These are phyloP conservation scores for Pseudomugil gertrudae DNA, from an alignment of 2,797 vertebrate genomes.

Conservation along the genomic window DNA sequence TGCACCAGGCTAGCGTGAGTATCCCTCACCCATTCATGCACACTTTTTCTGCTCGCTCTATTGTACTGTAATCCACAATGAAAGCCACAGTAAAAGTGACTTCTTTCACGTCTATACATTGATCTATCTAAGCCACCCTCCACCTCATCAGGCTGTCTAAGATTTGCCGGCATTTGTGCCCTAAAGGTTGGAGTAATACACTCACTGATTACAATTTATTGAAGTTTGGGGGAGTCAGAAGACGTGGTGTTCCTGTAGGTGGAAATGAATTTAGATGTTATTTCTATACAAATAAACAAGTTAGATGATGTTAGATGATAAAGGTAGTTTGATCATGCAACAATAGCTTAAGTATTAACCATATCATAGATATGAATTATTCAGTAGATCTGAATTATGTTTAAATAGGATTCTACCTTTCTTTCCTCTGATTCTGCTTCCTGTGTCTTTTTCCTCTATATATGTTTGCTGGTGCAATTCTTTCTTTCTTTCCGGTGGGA, in stretches of 20 bases:
- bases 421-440: slow-evolving; percentile 13
- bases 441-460: slow-evolving; percentile 13
- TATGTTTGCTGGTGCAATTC: slow-evolving; percentile 42
- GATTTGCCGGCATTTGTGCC: slow-evolving; percentile 16
- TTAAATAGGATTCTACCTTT: slow-evolving; percentile 8
- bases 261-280: neutral
- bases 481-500: slow-evolving; percentile 58
- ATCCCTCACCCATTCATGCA: slow-evolving; percentile 56
- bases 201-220: slow-evolving; percentile 13
- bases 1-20: slow-evolving; percentile 95
- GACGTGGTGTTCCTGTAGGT: neutral
- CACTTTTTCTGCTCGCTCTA: slow-evolving; percentile 10
- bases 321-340: too few relatives aligned
- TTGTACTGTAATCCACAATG: slow-evolving; percentile 25
- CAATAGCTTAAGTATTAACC: too few relatives aligned
- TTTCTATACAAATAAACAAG: neutral
- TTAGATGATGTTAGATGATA: neutral
- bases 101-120: slow-evolving; percentile 19
- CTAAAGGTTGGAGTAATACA: slow-evolving; percentile 6
- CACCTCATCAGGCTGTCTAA: slow-evolving; percentile 24
- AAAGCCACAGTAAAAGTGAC: slow-evolving; percentile 11
- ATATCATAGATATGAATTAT: too few relatives aligned
- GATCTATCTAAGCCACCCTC: slow-evolving; percentile 31
- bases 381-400: neutral
- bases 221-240: neutral